Evolutionary conservation across 2,113 vertebrate species (phyloP).

Genomic region (Tachuris rubrigastra): DNA sequence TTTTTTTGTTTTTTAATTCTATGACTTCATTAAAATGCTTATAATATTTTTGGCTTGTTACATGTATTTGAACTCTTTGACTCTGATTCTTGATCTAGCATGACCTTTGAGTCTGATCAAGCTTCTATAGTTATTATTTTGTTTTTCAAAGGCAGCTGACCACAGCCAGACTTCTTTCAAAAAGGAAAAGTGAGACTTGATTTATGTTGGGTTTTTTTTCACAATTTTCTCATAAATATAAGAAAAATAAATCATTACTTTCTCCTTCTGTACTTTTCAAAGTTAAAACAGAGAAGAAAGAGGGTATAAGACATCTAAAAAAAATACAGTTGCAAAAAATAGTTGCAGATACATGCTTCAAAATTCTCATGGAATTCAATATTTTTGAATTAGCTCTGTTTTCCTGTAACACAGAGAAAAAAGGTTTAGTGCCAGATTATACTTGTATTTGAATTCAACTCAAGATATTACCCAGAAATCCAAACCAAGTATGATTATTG

Average conservation of each 20-base stretch:
- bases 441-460: neutral
- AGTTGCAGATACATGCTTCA: neutral
- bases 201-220: neutral
- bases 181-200: neutral
- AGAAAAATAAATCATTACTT: neutral
- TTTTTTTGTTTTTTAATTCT: neutral
- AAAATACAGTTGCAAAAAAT: neutral
- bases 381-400: neutral
- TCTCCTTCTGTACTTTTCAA: neutral
- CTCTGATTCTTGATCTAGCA: neutral
- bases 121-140: neutral
- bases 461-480: neutral
- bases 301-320: neutral
- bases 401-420: neutral
- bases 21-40: neutral
- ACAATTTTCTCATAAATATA: neutral
- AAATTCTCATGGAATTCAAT: neutral
- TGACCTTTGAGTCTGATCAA: neutral
- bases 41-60: neutral
- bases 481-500: slow-evolving; percentile 6
- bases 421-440: neutral
- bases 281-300: neutral
- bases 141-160: neutral
- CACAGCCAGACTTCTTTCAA: neutral
- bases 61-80: neutral